phyloP scores from a whole-genome alignment of 2,888 invertebrate genomes.

The Ormyrus rosae region DNA sequence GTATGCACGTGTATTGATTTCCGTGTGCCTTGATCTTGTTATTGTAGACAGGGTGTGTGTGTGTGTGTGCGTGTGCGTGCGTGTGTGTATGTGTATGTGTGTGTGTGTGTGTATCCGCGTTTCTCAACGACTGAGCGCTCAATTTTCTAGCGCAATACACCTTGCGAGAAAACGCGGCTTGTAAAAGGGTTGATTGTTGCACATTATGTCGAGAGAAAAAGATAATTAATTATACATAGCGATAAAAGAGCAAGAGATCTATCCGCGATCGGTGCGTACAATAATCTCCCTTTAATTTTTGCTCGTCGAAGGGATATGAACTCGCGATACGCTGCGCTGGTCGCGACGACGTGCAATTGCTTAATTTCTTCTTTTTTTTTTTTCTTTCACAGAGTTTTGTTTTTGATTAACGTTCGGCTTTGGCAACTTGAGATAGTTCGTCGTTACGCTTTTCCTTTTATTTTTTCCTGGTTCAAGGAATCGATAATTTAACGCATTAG shows the following conservation, averaged over 20 bases:
- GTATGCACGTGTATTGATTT: constrained; percentile 35
- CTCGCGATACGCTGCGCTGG: constrained; percentile 60
- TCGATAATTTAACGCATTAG: background rate
- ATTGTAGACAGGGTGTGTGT: background rate
- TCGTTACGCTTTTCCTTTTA: background rate
- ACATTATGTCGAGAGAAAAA: constrained; percentile 38
- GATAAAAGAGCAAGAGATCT: constrained; percentile 14
- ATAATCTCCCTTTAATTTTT: constrained; percentile 53
- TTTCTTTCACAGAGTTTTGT: no score
- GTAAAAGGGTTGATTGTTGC: constrained; percentile 26
- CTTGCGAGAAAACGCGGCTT: background rate
- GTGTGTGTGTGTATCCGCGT: no score
- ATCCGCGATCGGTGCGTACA: background rate
- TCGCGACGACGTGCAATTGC: constrained; percentile 26
- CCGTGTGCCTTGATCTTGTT: background rate
- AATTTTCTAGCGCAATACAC: background rate
- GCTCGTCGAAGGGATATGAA: constrained; percentile 57
- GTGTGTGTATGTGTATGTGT: background rate
- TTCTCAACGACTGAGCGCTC: no score
- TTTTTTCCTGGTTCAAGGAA: background rate
- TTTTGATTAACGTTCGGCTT: background rate
- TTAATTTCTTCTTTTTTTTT: no score
- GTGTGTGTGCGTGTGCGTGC: background rate
- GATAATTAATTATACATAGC: background rate
- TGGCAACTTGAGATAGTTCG: constrained; percentile 42